Conservation (phyloP, 1,140 invertebrate genomes). For the Drosophila kanapiae region DNA sequence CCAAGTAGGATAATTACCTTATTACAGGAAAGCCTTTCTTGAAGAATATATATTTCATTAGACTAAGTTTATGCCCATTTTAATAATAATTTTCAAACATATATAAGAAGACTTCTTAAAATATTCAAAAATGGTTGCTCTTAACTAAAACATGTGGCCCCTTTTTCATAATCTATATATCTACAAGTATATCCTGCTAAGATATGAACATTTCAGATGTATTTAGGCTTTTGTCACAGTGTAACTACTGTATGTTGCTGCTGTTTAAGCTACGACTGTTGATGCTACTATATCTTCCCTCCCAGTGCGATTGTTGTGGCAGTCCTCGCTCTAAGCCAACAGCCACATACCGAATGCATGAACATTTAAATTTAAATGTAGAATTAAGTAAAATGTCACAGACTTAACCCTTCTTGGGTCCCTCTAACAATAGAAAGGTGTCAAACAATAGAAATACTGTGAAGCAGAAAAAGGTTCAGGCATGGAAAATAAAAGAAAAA, state of each 20-base stretch:
- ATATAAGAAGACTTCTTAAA: background rate
- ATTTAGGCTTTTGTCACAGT: background rate
- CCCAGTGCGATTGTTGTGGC: background rate
- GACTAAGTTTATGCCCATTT: background rate
- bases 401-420: conserved; percentile 4
- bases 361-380: conserved; percentile 40
- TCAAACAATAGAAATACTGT: background rate
- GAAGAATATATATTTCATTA: background rate
- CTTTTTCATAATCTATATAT: too few species aligned
- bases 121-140: background rate
- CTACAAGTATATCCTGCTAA: too few species aligned
- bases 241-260: background rate
- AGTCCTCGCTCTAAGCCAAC: conserved; percentile 16
- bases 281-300: background rate
- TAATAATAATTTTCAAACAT: background rate
- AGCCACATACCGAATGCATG: conserved; percentile 36
- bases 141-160: background rate
- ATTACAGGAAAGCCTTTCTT: background rate
- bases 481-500: background rate
- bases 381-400: conserved; percentile 11
- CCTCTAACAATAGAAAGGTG: conserved; percentile 9
- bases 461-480: too few species aligned
- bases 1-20: fast-evolving
- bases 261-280: conserved; percentile 3
- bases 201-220: background rate